Evolutionary conservation across 2,888 invertebrate species (phyloP).

Genomic region (Therioaphis trifolii): DNA sequence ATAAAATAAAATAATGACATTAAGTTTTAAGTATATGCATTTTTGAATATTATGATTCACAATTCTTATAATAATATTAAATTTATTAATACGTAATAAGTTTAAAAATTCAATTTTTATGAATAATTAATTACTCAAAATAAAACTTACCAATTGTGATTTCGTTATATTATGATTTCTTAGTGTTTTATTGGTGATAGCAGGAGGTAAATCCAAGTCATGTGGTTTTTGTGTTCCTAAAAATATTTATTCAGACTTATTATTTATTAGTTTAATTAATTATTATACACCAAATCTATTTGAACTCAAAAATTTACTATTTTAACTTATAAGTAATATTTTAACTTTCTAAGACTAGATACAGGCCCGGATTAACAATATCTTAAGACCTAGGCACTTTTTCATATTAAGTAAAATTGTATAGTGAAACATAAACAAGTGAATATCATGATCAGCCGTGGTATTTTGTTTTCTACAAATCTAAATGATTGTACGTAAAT

Average conservation of each 20-base stretch:
- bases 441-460: too few relatives aligned
- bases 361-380: conserved; percentile 15
- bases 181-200: conserved; percentile 50
- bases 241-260: background rate
- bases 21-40: too few relatives aligned
- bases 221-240: conserved; percentile 21
- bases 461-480: conserved; percentile 24
- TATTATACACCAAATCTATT: background rate
- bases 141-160: conserved; percentile 49
- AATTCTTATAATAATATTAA: background rate
- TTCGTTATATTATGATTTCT: conserved; percentile 57
- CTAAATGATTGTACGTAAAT: too few relatives aligned
- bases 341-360: background rate
- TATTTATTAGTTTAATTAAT: background rate
- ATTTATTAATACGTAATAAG: too few relatives aligned
- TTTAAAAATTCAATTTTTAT: too few relatives aligned
- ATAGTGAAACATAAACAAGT: too few relatives aligned
- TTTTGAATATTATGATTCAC: too few relatives aligned
- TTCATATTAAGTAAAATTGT: too few relatives aligned
- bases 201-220: conserved; percentile 29
- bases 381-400: too few relatives aligned
- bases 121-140: background rate
- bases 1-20: too few relatives aligned
- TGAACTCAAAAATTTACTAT: conserved; percentile 18
- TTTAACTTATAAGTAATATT: conserved; percentile 46